Conservation (phyloP, 2,888 invertebrate genomes). For the Lochmaea capreae region DNA sequence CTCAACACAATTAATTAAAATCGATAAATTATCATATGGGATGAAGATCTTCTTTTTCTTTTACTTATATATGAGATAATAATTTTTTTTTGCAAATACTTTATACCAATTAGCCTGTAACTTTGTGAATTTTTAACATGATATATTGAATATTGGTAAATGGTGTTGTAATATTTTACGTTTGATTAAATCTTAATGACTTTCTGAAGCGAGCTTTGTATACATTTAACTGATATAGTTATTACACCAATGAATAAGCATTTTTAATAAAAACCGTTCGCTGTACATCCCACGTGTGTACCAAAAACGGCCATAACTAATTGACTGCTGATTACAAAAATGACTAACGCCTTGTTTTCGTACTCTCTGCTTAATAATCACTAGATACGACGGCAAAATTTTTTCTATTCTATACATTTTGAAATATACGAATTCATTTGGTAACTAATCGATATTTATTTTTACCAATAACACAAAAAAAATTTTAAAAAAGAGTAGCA, state of each 20-base stretch:
- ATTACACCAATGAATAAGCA: slow-evolving; percentile 1
- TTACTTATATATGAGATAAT: too few species aligned
- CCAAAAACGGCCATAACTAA: slow-evolving; percentile 13
- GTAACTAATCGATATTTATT: background rate
- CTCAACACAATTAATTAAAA: too few species aligned
- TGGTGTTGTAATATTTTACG: too few species aligned
- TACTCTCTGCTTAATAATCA: background rate
- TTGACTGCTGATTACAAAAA: slow-evolving; percentile 6
- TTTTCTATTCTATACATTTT: too few species aligned
- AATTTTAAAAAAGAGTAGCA: background rate
- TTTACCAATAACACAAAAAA: background rate
- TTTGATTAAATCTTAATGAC: too few species aligned
- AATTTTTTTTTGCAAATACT: too few species aligned
- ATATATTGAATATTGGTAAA: too few species aligned
- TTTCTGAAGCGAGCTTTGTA: background rate
- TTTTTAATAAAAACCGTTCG: background rate
- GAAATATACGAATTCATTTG: background rate
- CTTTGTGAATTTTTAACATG: too few species aligned
- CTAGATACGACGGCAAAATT: too few species aligned
- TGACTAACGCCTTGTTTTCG: slow-evolving; percentile 5
- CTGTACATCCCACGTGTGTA: slow-evolving; percentile 13
- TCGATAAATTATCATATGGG: too few species aligned
- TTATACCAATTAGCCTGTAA: too few species aligned
- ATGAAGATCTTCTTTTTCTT: too few species aligned
- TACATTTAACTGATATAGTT: background rate